Percentiles rank a stretch among this genome's conserved stretches.
Evolutionary conservation across 2,888 invertebrate species (phyloP).

Genomic region (Malthinus flaveolus): DNA sequence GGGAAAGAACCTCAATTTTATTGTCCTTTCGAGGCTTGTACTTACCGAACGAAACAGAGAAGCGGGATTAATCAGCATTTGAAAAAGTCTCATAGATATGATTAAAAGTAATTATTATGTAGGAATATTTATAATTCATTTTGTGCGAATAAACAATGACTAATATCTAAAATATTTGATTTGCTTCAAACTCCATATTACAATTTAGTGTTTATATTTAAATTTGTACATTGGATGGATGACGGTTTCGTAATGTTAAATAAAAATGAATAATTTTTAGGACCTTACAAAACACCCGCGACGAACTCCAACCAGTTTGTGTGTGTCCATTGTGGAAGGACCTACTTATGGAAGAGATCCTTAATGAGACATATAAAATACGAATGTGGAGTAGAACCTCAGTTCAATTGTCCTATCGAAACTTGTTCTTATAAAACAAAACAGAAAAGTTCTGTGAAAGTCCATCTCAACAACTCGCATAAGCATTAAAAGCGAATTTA

Average conservation of each 20-base stretch:
- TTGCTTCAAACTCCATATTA: too few relatives aligned
- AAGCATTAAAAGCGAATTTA: too few relatives aligned
- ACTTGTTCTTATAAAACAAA: slow-evolving; percentile 9
- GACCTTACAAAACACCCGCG: too few relatives aligned
- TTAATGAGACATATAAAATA: slow-evolving; percentile 1
- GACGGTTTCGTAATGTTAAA: too few relatives aligned
- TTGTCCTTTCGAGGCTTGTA: slow-evolving; percentile 1
- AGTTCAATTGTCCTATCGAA: not conserved
- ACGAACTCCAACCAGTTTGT: too few relatives aligned
- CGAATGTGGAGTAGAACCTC: slow-evolving; percentile 10
- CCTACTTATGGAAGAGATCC: slow-evolving; percentile 7
- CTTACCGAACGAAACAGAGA: slow-evolving; percentile 1
- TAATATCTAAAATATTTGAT: too few relatives aligned
- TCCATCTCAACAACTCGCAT: slow-evolving; percentile 7
- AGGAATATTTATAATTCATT: too few relatives aligned
- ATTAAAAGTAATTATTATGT: too few relatives aligned
- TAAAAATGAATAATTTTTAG: too few relatives aligned
- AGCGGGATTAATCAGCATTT: slow-evolving; percentile 4
- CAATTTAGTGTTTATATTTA: too few relatives aligned
- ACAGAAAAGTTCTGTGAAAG: slow-evolving; percentile 10
- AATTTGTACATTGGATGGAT: too few relatives aligned
- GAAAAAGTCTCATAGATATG: slow-evolving; percentile 4
- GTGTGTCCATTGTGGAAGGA: not conserved
- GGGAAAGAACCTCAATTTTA: slow-evolving; percentile 40
- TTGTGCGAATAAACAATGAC: too few relatives aligned